These are phyloP conservation scores for Eubasilissa splendida DNA, from an alignment of 2,888 invertebrate species.

Conservation along the genomic window DNA sequence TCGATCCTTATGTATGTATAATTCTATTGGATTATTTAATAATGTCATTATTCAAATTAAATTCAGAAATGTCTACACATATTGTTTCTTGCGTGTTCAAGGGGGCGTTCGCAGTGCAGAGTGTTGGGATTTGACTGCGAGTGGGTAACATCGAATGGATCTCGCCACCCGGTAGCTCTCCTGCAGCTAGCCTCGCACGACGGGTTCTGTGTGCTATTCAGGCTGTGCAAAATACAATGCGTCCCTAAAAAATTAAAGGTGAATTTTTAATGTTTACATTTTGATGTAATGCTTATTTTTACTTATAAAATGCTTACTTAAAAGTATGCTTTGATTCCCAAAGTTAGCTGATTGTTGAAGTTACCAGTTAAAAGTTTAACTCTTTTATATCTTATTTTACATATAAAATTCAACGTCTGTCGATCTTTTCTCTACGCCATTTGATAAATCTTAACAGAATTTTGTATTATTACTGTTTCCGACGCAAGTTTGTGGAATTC, in stretches of 20 bases:
- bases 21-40: not conserved
- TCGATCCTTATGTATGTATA: slow-evolving; percentile 59
- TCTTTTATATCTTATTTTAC: too few species aligned
- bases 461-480: too few species aligned
- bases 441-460: too few species aligned
- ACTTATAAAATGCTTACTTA: too few species aligned
- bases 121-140: slow-evolving; percentile 87
- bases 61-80: not conserved
- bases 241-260: slow-evolving; percentile 78
- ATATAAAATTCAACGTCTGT: too few species aligned
- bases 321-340: too few species aligned
- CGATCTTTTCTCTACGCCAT: too few species aligned
- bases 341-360: too few species aligned
- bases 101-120: slow-evolving; percentile 60
- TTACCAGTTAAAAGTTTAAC: too few species aligned
- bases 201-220: slow-evolving; percentile 81
- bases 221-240: slow-evolving; percentile 74
- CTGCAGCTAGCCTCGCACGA: slow-evolving; percentile 81
- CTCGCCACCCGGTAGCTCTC: slow-evolving; percentile 76
- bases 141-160: slow-evolving; percentile 80
- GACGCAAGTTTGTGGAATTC: too few species aligned
- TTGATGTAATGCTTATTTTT: too few species aligned
- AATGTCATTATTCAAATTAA: not conserved
- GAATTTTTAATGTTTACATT: slow-evolving; percentile 46
- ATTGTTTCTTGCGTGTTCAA: slow-evolving; percentile 23